A percentile compares a stretch with the other conserved stretches of the same genome.
Evolutionary conservation across 2,797 vertebrate genomes (phyloP).

Genomic region (Hyperoplus lanceolatus): DNA sequence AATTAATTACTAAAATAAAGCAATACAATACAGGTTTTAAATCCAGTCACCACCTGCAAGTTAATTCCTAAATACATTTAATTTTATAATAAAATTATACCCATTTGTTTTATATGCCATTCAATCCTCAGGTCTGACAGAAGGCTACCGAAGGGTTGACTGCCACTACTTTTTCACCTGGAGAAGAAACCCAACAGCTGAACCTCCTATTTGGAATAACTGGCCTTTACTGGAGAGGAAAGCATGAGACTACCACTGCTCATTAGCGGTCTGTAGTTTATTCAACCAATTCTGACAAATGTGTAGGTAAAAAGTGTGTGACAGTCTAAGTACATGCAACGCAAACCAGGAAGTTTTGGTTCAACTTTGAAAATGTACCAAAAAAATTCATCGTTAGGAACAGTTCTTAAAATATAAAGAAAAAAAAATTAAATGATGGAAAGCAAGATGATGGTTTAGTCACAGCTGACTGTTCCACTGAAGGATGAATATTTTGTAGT

Average conservation of each 20-base stretch:
- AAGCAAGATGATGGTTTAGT: slow-evolving; percentile 1
- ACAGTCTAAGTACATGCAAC: slow-evolving; percentile 4
- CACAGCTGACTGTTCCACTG: not conserved
- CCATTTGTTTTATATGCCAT: not conserved
- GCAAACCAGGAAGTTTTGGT: slow-evolving; percentile 1
- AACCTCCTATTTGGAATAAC: not conserved
- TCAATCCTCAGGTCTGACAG: not conserved
- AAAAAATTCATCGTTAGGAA: not conserved
- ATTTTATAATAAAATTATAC: not conserved
- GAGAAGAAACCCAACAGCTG: not conserved
- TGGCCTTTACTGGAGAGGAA: not conserved
- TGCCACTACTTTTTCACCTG: not conserved
- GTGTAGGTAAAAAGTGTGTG: not conserved
- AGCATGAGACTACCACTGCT: not conserved
- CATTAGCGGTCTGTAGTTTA: slow-evolving; percentile 18
- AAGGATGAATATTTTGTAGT: not conserved
- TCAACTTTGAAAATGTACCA: not conserved
- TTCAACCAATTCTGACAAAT: slow-evolving; percentile 35
- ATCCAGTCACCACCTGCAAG: not conserved
- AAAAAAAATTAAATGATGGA: slow-evolving; percentile 1
- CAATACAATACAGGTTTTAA: not conserved
- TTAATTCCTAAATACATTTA: not conserved
- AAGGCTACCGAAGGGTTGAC: not conserved
- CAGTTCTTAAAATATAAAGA: not conserved
- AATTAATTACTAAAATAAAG: not conserved